These are phyloP conservation scores for Deroptyus accipitrinus DNA, from an alignment of 2,113 vertebrate genomes.

Conservation along the genomic window DNA sequence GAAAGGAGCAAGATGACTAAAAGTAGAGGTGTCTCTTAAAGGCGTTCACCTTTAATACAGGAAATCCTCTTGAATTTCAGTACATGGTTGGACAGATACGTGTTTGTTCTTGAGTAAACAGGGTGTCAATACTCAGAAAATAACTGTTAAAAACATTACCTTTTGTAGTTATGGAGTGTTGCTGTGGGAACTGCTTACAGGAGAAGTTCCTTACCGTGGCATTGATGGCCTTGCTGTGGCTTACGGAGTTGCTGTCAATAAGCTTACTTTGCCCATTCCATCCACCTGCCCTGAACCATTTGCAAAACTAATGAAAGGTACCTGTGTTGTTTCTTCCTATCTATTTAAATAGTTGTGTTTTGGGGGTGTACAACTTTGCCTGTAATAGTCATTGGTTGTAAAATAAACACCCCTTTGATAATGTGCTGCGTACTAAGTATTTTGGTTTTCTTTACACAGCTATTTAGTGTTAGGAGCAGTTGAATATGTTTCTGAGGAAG, in stretches of 20 bases:
- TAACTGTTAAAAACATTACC: slow-evolving; percentile 16
- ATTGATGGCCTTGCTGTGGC: slow-evolving; percentile 95
- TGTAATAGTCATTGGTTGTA: not conserved
- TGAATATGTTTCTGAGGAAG: not conserved
- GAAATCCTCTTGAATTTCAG: not conserved
- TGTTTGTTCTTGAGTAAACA: not conserved
- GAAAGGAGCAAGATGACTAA: not conserved
- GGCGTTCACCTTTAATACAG: not conserved
- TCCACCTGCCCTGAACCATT: slow-evolving; percentile 96
- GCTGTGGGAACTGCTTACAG: slow-evolving; percentile 96
- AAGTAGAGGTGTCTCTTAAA: not conserved
- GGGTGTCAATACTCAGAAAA: not conserved
- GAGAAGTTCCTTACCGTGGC: slow-evolving; percentile 94
- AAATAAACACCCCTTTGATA: not conserved
- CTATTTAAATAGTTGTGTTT: not conserved
- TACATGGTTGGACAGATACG: not conserved
- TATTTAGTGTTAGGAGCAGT: not conserved
- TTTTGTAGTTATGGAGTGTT: slow-evolving; percentile 90
- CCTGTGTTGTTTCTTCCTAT: not conserved
- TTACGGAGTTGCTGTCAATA: slow-evolving; percentile 95
- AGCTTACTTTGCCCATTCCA: slow-evolving; percentile 93
- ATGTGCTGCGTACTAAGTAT: not conserved
- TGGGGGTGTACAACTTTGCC: not conserved
- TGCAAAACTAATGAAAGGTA: slow-evolving; percentile 96
- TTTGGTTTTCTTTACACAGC: not conserved